Conservation (phyloP, 2,113 vertebrate species). For the Canis aureus region DNA sequence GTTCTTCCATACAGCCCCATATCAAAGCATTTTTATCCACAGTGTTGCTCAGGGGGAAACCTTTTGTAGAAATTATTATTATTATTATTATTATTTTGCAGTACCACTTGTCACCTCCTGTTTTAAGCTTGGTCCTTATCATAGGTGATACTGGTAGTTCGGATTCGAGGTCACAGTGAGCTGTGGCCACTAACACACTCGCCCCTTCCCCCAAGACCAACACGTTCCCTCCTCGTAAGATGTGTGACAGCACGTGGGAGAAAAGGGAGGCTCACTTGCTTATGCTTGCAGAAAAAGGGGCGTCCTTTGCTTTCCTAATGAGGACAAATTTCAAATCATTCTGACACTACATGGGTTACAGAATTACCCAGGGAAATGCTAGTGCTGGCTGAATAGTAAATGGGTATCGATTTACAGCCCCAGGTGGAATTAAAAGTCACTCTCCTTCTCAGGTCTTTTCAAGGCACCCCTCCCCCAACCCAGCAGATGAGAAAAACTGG, state of each 20-base stretch:
- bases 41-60: neutral
- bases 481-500: conserved; percentile 51
- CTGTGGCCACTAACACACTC: neutral
- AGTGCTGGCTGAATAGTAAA: conserved; percentile 84
- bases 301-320: conserved; percentile 86
- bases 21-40: neutral
- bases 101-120: neutral
- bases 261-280: conserved; percentile 74
- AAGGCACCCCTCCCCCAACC: neutral
- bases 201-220: neutral
- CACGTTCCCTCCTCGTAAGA: conserved; percentile 52
- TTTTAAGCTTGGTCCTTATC: neutral
- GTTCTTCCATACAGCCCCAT: neutral
- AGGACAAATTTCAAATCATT: conserved; percentile 86
- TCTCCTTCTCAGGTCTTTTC: conserved; percentile 65
- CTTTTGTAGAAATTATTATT: neutral
- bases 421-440: conserved; percentile 85
- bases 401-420: conserved; percentile 87
- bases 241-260: conserved; percentile 68
- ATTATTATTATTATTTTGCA: neutral
- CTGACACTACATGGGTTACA: conserved; percentile 84
- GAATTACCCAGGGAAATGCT: conserved; percentile 85
- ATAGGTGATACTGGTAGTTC: neutral
- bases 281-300: conserved; percentile 80
- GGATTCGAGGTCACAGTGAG: neutral